These are phyloP conservation scores for Xestobium rufovillosum DNA, from an alignment of 2,888 invertebrate genomes.

Conservation along the genomic window DNA sequence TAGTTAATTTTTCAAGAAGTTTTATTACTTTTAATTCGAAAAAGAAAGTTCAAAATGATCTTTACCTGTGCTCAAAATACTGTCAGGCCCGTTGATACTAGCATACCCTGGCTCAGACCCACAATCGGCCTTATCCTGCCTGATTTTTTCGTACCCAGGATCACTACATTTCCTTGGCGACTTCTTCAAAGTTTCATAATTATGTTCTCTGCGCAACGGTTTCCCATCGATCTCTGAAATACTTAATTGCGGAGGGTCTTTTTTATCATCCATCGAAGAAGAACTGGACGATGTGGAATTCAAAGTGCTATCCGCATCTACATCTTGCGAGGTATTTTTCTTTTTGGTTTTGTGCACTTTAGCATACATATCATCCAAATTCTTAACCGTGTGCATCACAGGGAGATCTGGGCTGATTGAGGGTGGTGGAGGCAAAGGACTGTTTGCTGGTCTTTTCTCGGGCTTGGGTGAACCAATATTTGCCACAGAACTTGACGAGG, in stretches of 20 bases:
- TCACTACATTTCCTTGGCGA: conserved; percentile 28
- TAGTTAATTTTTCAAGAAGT: too few relatives aligned
- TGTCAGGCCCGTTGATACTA: conserved; percentile 50
- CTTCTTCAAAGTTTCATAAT: conserved; percentile 55
- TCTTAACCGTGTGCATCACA: conserved; percentile 41
- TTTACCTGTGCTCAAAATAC: conserved; percentile 48
- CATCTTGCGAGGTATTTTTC: conserved; percentile 24
- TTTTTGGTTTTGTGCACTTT: conserved; percentile 67
- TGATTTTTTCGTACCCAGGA: conserved; percentile 37
- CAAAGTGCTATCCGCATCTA: conserved; percentile 22
- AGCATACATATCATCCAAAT: conserved; percentile 85
- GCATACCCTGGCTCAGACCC: conserved; percentile 36
- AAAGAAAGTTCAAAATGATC: too few relatives aligned
- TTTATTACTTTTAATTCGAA: too few relatives aligned
- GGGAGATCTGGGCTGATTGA: conserved; percentile 39
- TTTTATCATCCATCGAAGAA: conserved; percentile 32
- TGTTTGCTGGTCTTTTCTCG: conserved; percentile 84
- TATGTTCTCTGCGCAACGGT: conserved; percentile 41
- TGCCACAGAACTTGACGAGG: conserved; percentile 54
- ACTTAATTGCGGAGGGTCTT: neutral
- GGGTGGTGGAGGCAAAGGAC: conserved; percentile 80
- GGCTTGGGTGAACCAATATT: conserved; percentile 82
- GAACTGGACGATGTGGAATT: conserved; percentile 37
- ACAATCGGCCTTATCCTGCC: conserved; percentile 22
- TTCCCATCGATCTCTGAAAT: neutral